These are phyloP conservation scores for Drosophila antonietae DNA, from an alignment of 2,888 invertebrate genomes.

Conservation along the genomic window DNA sequence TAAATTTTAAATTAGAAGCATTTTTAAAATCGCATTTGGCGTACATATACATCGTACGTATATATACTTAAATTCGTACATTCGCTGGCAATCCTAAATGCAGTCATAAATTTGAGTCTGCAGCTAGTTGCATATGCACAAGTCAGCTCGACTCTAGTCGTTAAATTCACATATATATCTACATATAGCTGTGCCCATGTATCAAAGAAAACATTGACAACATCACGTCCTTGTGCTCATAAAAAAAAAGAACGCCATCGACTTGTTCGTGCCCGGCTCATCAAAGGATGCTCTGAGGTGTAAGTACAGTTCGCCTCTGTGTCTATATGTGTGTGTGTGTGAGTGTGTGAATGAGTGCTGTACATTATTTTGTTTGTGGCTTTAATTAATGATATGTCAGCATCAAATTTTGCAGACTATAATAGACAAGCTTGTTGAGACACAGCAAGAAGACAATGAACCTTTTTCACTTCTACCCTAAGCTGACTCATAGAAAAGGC, in stretches of 20 bases:
- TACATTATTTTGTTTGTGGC: constrained; percentile 56
- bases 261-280: constrained; percentile 18
- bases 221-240: constrained; percentile 56
- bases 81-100: not conserved
- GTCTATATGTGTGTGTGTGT: not conserved
- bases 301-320: constrained; percentile 20
- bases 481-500: not conserved
- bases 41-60: not conserved
- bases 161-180: not conserved
- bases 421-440: constrained; percentile 28
- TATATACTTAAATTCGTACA: not conserved
- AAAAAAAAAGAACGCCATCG: constrained; percentile 31
- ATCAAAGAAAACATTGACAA: constrained; percentile 47
- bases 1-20: not conserved
- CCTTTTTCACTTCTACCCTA: constrained; percentile 28
- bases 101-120: constrained; percentile 26
- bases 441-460: constrained; percentile 52
- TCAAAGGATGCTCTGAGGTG: constrained; percentile 20
- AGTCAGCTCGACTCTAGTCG: constrained; percentile 16
- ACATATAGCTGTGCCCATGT: not conserved
- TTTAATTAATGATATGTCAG: constrained; percentile 67
- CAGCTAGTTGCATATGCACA: constrained; percentile 41
- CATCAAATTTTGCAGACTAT: constrained; percentile 34
- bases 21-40: not conserved
- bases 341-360: constrained; percentile 12